Evolutionary conservation across 2,113 vertebrate species (phyloP), one percentile per base, ranked within the genome.

Genomic region (Scopus umbretta): DNA sequence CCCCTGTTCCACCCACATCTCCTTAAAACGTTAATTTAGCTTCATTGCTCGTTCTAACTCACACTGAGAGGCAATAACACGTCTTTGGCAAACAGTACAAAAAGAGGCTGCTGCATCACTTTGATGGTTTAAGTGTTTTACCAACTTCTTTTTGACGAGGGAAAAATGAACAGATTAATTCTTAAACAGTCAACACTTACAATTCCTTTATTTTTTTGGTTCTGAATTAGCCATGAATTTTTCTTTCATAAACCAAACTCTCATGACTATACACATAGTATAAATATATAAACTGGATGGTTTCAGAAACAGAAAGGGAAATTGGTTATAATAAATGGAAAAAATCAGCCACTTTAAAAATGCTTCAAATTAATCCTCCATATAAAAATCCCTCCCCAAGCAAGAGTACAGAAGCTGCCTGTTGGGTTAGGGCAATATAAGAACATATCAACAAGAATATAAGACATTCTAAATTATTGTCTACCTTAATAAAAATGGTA

Each of bases 191-290:
- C 62, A 93, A 86, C 90, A 90, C 74, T 78, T 63, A 88, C 26
- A 95, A 94, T 79, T 94, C 65, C 56, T 96, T 97, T 96, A 96
- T 97, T 96, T 91, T 89, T 84, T 95, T 87, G 40, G 61, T 95
- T 95, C 65, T 81, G 72, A 91, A 91, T 94, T 78, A 92, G 68
- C 65, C 67, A 89, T 38, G 61, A 91, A 62, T 83, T 96, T 88
- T 80, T 76, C 59, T 86, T 96, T 86, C 72, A 84, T 70, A 88
- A 93, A 59, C 65, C 76, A 92, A 67, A 63, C 38, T 73, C 27
- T 92, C 65, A 56, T 56, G 23, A 84, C 91, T 91, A 61, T 79
- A 85, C 65, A 95, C 56, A 81, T 18, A 74, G 38, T 94, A 94
- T 94, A 94, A 96, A 94, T 94, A 97, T 95, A 93, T 83, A 92